Conservation (phyloP, 1,140 invertebrate species). For the Apis mellifera region Amel_HAv3.1 CM009943.2:9349501-9350000, state of each 20-base stretch:
- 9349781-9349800: slow-evolving; percentile 58
- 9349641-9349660: no score
- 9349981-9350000: slow-evolving; percentile 68
- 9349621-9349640: no score
- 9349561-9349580: no score
- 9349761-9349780: slow-evolving; percentile 76
- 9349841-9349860: slow-evolving; percentile 38
- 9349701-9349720: no score
- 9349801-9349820: slow-evolving; percentile 55
- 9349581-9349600: no score
- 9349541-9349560: no score
- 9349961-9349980: slow-evolving; percentile 23
- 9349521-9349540: not conserved
- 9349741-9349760: slow-evolving; percentile 77
- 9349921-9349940: slow-evolving; percentile 45
- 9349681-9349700: no score
- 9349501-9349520: not conserved
- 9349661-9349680: no score
- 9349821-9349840: not conserved
- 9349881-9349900: not conserved
- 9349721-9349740: slow-evolving; percentile 66
- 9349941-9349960: slow-evolving; percentile 31
- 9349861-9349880: not conserved
- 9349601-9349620: no score
- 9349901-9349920: not conserved